These are phyloP conservation scores for Phasianus colchicus DNA, from an alignment of 2,113 vertebrate genomes.

Conservation along the genomic window DNA sequence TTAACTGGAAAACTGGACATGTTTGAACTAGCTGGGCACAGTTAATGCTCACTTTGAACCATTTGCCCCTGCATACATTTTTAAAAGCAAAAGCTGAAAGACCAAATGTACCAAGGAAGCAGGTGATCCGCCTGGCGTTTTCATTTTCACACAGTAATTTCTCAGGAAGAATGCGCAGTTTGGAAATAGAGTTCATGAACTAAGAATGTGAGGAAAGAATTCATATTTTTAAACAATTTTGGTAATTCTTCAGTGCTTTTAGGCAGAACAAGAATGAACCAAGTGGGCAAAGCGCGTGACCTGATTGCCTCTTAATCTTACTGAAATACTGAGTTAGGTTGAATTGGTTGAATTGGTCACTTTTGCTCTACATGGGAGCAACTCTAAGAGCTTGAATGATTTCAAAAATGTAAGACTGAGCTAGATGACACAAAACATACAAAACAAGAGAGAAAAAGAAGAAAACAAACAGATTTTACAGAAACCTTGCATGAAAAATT, in stretches of 20 bases:
- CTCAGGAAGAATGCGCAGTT: neutral
- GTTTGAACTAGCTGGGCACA: neutral
- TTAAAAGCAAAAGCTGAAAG: neutral
- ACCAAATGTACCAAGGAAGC: neutral
- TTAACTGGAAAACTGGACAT: neutral
- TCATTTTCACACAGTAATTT: neutral
- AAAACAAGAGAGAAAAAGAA: neutral
- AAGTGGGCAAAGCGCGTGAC: constrained; percentile 34
- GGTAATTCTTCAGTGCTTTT: neutral
- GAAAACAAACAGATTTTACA: neutral
- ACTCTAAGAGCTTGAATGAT: constrained; percentile 13
- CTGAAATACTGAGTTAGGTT: constrained; percentile 8
- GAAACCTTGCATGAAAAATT: neutral
- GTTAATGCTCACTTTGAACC: neutral
- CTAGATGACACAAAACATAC: neutral
- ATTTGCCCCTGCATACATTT: neutral
- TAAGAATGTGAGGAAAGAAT: neutral
- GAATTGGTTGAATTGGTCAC: constrained; percentile 15
- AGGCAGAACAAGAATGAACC: neutral
- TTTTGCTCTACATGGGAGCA: neutral
- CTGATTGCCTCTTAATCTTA: neutral
- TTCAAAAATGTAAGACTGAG: neutral
- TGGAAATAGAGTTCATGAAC: neutral
- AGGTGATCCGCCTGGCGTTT: neutral
- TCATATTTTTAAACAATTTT: neutral